Evolutionary conservation across 1,140 invertebrate species (phyloP).

Genomic region (Homalodisca vitripennis): DNA sequence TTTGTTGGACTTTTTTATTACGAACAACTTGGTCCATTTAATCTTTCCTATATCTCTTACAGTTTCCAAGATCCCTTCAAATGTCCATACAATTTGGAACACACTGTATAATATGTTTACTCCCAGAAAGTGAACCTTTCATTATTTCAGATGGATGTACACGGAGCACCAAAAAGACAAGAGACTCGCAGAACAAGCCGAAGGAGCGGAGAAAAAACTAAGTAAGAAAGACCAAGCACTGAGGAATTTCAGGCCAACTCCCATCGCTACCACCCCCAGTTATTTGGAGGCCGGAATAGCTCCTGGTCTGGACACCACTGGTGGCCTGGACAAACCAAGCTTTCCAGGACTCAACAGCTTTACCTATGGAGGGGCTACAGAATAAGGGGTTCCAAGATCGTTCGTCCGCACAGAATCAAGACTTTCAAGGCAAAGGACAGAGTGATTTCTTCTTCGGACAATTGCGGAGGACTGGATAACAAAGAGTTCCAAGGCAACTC

Average conservation of each 20-base stretch:
- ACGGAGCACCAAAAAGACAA: slow-evolving; percentile 53
- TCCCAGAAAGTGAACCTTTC: not conserved
- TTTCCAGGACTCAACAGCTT: no score
- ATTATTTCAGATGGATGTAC: slow-evolving; percentile 56
- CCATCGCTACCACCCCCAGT: slow-evolving; percentile 11
- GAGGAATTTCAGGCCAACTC: not conserved
- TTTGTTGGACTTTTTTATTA: not conserved
- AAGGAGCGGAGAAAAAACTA: slow-evolving; percentile 37
- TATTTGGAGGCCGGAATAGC: not conserved
- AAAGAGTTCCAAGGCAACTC: no score
- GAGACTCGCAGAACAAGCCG: slow-evolving; percentile 33
- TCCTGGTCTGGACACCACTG: not conserved
- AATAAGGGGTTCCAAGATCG: no score
- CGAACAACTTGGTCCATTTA: no score
- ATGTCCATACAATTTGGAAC: no score
- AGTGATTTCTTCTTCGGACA: no score
- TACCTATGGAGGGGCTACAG: no score
- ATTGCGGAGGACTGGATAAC: no score
- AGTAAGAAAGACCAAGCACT: not conserved
- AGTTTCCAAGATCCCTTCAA: no score
- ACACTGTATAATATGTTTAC: not conserved
- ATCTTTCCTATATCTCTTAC: no score
- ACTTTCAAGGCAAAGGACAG: no score
- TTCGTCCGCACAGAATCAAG: no score
- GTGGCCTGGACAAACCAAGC: slow-evolving; percentile 3